A percentile compares a stretch with the other conserved stretches of the same genome.
These are phyloP conservation scores for Synanceia verrucosa DNA, from an alignment of 2,797 vertebrate genomes.

Conservation along the genomic window DNA sequence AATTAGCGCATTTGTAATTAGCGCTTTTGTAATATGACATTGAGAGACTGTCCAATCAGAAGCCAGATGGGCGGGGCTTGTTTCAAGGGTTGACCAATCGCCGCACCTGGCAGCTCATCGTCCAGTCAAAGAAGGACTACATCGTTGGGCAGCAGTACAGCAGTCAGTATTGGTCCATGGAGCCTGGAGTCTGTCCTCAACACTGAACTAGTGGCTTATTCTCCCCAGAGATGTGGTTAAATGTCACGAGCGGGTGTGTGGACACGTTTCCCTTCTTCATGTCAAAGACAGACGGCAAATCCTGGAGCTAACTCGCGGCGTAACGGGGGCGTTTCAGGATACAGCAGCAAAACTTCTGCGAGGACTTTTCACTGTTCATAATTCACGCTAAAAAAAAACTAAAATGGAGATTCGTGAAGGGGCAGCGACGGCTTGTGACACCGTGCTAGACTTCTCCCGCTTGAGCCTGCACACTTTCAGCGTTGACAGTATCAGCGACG, in stretches of 20 bases:
- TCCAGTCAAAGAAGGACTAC: background rate
- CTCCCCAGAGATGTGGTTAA: constrained; percentile 32
- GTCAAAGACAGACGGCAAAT: constrained; percentile 1
- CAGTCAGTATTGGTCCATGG: background rate
- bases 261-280: background rate
- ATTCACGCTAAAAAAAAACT: constrained; percentile 9
- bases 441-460: constrained; percentile 84
- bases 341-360: constrained; percentile 9
- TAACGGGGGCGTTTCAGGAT: constrained; percentile 3
- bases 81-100: constrained; percentile 33
- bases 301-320: constrained; percentile 37
- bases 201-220: constrained; percentile 25
- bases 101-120: constrained; percentile 25
- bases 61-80: constrained; percentile 43
- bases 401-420: constrained; percentile 79
- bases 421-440: constrained; percentile 62
- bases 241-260: background rate
- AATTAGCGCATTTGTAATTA: background rate
- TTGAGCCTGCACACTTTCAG: constrained; percentile 76
- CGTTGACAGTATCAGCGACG: constrained; percentile 76
- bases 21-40: background rate
- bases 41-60: constrained; percentile 37
- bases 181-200: background rate
- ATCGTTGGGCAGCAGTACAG: background rate
- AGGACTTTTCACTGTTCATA: constrained; percentile 24